Evolutionary conservation across 2,113 vertebrate species (phyloP).

Genomic region (Corythornis vintsioides): DNA sequence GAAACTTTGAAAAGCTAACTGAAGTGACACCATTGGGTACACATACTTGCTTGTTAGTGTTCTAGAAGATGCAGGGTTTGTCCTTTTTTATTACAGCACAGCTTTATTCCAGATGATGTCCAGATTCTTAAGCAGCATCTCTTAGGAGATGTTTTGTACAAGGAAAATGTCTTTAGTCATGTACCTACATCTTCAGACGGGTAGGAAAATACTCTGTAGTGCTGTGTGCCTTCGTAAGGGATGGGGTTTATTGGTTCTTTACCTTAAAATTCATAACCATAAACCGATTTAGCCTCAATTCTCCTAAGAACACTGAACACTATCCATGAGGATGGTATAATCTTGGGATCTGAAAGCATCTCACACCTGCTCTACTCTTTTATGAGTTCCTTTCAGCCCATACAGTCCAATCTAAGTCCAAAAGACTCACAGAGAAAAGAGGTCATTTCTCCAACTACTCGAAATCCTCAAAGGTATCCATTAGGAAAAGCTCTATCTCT

Average conservation of each 20-base stretch:
- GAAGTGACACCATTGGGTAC: not conserved
- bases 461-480: not conserved
- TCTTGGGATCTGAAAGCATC: not conserved
- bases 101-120: not conserved
- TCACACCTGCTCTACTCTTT: not conserved
- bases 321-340: not conserved
- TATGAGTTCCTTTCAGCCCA: not conserved
- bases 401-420: not conserved
- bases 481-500: not conserved
- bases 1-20: conserved; percentile 15
- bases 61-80: not conserved
- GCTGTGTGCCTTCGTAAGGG: not conserved
- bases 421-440: not conserved
- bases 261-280: not conserved
- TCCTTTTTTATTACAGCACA: not conserved
- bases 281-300: not conserved
- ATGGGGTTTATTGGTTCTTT: not conserved
- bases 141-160: not conserved
- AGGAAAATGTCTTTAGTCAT: not conserved
- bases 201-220: not conserved
- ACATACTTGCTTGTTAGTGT: not conserved
- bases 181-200: not conserved
- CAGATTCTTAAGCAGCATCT: not conserved
- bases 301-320: not conserved
- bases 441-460: not conserved